Evolutionary conservation across 2,888 invertebrate genomes (phyloP).

Genomic region (Sipunculus nudus): DNA sequence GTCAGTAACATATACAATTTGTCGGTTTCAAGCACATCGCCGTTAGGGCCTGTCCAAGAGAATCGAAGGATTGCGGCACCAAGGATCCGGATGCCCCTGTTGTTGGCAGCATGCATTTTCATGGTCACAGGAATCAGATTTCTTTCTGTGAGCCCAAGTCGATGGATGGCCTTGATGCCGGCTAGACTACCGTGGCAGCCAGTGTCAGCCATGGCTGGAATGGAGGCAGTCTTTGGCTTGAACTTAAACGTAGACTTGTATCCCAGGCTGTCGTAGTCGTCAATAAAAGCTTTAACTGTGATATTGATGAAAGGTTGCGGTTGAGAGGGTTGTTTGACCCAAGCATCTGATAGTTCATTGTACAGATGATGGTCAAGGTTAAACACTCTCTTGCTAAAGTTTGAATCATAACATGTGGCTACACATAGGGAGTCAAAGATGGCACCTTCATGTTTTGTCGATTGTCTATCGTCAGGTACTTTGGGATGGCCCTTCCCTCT

Average conservation of each 20-base stretch:
- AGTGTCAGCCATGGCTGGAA: constrained; percentile 25
- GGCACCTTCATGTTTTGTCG: not conserved
- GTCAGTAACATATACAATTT: constrained; percentile 47
- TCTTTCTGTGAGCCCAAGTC: constrained; percentile 33
- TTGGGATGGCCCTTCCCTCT: constrained; percentile 19
- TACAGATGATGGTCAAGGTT: constrained; percentile 43
- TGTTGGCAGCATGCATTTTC: constrained; percentile 46
- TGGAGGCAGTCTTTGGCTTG: not conserved
- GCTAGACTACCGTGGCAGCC: constrained; percentile 44
- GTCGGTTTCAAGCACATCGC: constrained; percentile 35
- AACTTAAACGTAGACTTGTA: constrained; percentile 12
- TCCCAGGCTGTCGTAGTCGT: constrained; percentile 35
- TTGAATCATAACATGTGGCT: no score
- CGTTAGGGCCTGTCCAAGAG: constrained; percentile 18
- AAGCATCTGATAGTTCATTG: constrained; percentile 29
- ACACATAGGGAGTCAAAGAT: not conserved
- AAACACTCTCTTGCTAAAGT: not conserved
- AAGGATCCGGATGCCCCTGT: constrained; percentile 42
- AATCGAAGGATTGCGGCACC: constrained; percentile 43
- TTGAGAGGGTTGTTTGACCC: constrained; percentile 26
- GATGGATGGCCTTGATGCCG: constrained; percentile 35
- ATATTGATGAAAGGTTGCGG: constrained; percentile 37
- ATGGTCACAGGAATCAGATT: constrained; percentile 48
- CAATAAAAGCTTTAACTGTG: constrained; percentile 1
- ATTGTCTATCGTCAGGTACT: no score